These are phyloP conservation scores for Melanitta fusca DNA, from an alignment of 2,797 vertebrate species.

Conservation along the genomic window DNA sequence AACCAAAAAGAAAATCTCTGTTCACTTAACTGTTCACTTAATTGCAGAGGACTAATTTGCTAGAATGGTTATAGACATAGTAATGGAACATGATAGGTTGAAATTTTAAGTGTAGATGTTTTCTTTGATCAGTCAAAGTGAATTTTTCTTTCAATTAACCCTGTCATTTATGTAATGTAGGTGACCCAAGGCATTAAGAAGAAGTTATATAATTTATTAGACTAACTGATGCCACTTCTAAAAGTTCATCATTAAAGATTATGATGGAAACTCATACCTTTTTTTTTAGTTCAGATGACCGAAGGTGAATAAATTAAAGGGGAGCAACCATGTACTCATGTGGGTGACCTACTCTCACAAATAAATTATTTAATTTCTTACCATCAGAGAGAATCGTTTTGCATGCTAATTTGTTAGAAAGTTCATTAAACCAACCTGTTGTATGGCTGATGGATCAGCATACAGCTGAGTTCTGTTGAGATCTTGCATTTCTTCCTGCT, in stretches of 20 bases:
- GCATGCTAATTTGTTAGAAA: constrained; percentile 50
- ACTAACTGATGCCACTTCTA: not conserved
- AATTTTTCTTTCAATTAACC: constrained; percentile 4
- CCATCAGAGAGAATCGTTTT: not conserved
- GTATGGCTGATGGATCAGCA: constrained; percentile 39
- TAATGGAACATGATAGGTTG: not conserved
- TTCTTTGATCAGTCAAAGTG: not conserved
- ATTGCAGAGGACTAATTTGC: constrained; percentile 29
- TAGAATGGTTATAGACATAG: not conserved
- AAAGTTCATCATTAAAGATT: not conserved
- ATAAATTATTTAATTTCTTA: not conserved
- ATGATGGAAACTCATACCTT: not conserved
- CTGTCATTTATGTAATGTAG: not conserved
- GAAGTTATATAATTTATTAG: not conserved
- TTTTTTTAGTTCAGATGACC: not conserved
- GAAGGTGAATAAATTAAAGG: not conserved
- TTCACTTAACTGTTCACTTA: not conserved
- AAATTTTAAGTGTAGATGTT: not conserved
- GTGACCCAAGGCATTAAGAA: not conserved
- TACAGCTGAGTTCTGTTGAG: constrained; percentile 47
- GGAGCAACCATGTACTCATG: not conserved
- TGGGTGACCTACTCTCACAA: not conserved
- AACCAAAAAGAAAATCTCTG: not conserved
- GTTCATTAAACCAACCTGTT: constrained; percentile 72
- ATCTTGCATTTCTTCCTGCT: constrained; percentile 67